Evolutionary conservation across 2,888 invertebrate genomes (phyloP), one percentile per base, ranked within the genome.

Genomic region (Sialis fuliginosa): DNA sequence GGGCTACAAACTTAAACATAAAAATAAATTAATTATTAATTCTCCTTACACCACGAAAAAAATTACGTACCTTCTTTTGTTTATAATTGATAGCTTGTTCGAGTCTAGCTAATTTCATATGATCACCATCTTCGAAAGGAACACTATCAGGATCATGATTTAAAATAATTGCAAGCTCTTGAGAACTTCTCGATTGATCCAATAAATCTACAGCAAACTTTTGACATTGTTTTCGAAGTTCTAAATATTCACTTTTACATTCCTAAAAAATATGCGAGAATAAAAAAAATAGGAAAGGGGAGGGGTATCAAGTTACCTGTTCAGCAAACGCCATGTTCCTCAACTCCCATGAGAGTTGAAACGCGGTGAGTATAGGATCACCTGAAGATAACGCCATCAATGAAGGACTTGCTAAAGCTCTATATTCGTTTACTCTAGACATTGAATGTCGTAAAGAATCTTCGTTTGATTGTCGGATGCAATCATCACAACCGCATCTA

Each of bases 311-410:
- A 45, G 55, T 58, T 55, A 70, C 71, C 61, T 88, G 89, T 63
- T 92, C 97, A 46, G 93, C 80, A 57, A 86, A 81, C 4, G 90
- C 88, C 53, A 97, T 72, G 57, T 86, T 81, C 52, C 89, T 72
- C 31, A 97, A 69, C 58, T 97, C 96, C 90, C 92, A 95, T 48
- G 92, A 91, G 42, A 96, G 69, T 62, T 95, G 86, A 62, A 96
- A 96, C 10, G 96, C 89, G 0, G 93, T 93, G 53, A 93, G 70
- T 47, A 96, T 77, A 1, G 95, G 96, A 67, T 96, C 96, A 48
- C 78, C 81, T 6, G 91, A 90, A 33, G 91, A 92, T 34, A 95
- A 68, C 0, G 92, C 90, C 53, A 96, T 95, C 44, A 96, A 75
- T 0, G 93, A 93, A 0, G 96, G 92, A 58, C 90, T 90, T 0